These are phyloP conservation scores for Blera fallax DNA, from an alignment of 2,888 invertebrate species.

Conservation along the genomic window DNA sequence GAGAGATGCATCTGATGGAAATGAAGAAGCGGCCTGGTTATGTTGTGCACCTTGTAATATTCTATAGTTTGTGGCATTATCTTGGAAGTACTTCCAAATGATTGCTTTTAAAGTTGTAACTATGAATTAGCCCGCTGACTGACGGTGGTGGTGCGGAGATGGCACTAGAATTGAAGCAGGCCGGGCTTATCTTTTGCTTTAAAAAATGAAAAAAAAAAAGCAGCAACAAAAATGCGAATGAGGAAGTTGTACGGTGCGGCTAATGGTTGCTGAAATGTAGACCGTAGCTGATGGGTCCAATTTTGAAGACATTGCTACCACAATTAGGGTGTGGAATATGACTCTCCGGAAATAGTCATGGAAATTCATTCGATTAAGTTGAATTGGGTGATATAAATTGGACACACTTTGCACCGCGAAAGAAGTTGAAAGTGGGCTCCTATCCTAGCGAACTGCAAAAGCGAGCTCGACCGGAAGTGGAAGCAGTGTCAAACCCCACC, in stretches of 20 bases:
- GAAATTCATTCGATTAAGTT: background rate
- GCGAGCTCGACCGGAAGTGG: too few species aligned
- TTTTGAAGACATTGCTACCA: conserved; percentile 26
- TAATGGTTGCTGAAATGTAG: conserved; percentile 32
- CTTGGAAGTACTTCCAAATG: conserved; percentile 72
- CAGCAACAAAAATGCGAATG: too few species aligned
- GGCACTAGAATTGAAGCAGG: conserved; percentile 23
- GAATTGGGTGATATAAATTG: background rate
- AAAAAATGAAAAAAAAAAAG: conserved; percentile 7
- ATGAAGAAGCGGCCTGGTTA: conserved; percentile 71
- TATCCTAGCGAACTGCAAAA: too few species aligned
- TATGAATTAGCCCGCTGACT: conserved; percentile 71
- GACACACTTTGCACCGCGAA: too few species aligned
- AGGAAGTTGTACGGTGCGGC: conserved; percentile 47
- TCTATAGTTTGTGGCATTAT: conserved; percentile 73
- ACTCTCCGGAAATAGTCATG: background rate
- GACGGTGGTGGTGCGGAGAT: conserved; percentile 45
- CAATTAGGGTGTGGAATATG: conserved; percentile 32
- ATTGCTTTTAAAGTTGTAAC: conserved; percentile 72
- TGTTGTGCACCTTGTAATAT: conserved; percentile 71
- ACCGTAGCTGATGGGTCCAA: background rate
- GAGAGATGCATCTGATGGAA: conserved; percentile 56
- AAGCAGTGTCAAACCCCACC: too few species aligned
- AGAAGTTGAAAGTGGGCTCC: too few species aligned
- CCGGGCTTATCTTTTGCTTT: background rate